These are phyloP conservation scores for Nothocercus nigrocapillus DNA, from an alignment of 2,113 vertebrate genomes.

Conservation along the genomic window DNA sequence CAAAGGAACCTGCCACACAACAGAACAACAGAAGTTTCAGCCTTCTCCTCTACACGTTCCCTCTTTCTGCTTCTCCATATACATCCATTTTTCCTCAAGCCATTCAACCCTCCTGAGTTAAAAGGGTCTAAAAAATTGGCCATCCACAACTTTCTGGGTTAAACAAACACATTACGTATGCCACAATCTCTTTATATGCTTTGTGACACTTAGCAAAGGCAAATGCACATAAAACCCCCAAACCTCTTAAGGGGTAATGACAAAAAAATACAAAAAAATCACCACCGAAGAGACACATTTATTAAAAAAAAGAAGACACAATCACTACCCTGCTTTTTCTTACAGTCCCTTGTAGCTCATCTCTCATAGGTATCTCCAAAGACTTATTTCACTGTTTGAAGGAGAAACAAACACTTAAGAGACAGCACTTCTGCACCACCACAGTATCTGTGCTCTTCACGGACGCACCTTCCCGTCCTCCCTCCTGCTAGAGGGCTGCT, in stretches of 20 bases:
- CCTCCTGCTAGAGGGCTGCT: neutral
- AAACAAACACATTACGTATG: neutral
- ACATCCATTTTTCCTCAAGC: neutral
- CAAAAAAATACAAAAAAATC: too few relatives aligned
- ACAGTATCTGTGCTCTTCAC: neutral
- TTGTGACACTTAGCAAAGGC: neutral
- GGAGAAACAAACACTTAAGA: neutral
- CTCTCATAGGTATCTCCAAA: neutral
- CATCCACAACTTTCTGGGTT: neutral
- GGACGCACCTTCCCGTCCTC: neutral
- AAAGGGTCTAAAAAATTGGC: neutral
- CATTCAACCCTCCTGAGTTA: neutral
- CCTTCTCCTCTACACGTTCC: neutral
- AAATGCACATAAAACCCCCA: neutral
- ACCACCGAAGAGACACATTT: neutral
- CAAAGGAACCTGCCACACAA: neutral
- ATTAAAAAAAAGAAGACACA: neutral
- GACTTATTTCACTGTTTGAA: neutral
- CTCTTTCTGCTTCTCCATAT: neutral
- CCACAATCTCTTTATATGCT: neutral
- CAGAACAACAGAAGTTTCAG: neutral
- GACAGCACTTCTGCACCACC: neutral
- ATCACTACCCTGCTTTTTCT: neutral
- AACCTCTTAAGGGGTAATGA: neutral
- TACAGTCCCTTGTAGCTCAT: accelerated